Conservation (phyloP, 2,113 vertebrate species). For the Halcyon senegalensis region DNA sequence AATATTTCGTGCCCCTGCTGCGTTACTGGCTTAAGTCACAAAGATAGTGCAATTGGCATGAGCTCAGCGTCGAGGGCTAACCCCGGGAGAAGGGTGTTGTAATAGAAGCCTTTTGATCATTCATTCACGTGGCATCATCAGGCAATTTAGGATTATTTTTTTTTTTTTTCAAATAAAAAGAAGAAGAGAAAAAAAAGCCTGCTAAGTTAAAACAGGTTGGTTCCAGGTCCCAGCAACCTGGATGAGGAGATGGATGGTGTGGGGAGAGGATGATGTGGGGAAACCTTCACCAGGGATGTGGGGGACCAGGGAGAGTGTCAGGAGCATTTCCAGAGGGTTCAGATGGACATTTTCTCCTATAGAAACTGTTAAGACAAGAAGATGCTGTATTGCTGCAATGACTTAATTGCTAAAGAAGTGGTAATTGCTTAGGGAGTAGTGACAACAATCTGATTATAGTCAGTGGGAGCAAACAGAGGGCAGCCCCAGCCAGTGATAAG, state of each 20-base stretch:
- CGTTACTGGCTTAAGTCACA: neutral
- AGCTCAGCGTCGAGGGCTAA: neutral
- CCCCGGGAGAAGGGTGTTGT: neutral
- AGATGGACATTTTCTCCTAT: too few relatives aligned
- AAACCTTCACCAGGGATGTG: fast-evolving
- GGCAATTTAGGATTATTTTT: neutral
- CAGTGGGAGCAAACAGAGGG: neutral
- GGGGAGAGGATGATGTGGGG: neutral
- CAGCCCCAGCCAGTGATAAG: neutral
- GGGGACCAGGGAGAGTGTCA: neutral
- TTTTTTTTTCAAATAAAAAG: neutral
- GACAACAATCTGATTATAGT: neutral
- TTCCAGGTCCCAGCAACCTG: neutral
- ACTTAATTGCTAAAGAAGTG: conserved; percentile 11
- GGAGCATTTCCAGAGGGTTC: neutral
- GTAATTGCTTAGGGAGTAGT: neutral
- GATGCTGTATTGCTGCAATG: neutral
- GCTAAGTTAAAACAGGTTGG: neutral
- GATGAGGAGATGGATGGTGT: too few relatives aligned
- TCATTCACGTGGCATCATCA: neutral
- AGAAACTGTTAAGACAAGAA: neutral
- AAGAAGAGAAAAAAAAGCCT: neutral
- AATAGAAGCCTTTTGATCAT: neutral
- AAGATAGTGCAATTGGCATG: fast-evolving
- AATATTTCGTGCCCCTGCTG: neutral